phyloP scores from a whole-genome alignment of 2,888 invertebrate genomes.

The Nemoura dubitans region DNA sequence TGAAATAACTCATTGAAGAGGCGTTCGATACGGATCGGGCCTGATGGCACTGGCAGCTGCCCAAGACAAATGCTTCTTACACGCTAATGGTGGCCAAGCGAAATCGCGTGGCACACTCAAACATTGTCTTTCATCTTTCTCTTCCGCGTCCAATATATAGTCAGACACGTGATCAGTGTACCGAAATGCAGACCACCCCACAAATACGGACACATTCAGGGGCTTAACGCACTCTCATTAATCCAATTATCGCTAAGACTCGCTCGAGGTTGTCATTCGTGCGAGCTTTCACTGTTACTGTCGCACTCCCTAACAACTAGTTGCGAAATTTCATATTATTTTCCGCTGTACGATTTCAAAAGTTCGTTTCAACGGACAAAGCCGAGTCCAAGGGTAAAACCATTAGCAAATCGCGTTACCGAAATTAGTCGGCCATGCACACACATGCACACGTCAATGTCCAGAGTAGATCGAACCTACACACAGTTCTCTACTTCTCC shows the following conservation, averaged over 20 bases:
- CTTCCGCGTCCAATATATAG: too few species aligned
- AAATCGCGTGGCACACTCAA: background rate
- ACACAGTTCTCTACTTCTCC: background rate
- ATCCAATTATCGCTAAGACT: background rate
- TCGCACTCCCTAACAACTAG: background rate
- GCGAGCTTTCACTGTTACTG: background rate
- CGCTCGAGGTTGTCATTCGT: background rate
- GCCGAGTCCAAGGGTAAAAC: background rate
- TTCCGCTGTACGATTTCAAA: background rate
- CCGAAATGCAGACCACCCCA: too few species aligned
- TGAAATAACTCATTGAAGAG: conserved; percentile 7
- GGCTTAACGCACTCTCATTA: background rate
- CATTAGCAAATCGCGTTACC: conserved; percentile 12
- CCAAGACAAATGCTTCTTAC: background rate
- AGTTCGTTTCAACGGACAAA: background rate
- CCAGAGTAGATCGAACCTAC: background rate
- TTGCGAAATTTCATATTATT: background rate
- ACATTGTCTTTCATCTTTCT: too few species aligned
- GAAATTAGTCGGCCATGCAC: background rate
- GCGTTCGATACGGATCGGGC: background rate
- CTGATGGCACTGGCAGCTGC: background rate
- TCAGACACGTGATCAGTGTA: too few species aligned
- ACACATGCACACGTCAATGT: background rate
- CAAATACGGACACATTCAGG: background rate
- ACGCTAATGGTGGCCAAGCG: background rate